Evolutionary conservation across 2,888 invertebrate species (phyloP), one percentile per base, ranked within the genome.

Genomic region (Caenorhabditis angaria): DNA sequence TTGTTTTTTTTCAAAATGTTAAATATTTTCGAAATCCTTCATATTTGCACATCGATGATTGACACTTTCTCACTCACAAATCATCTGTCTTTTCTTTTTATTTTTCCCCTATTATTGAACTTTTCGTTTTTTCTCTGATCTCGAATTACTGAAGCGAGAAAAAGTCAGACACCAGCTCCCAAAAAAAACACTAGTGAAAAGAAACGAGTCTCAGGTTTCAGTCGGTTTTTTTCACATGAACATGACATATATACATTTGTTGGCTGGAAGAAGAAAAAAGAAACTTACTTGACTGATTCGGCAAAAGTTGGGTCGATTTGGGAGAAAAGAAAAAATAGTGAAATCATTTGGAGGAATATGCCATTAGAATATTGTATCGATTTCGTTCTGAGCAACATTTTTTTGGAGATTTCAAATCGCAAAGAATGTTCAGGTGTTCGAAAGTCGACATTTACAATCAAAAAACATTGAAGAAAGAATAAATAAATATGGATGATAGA

Each of bases 261-360:
- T 18, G 41, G 10, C 6, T 32, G 32, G 10, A 32, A 8, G 32
- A 32, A 32, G 6, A 10, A 32, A n/a, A n/a, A n/a, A n/a, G n/a
- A 10, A 41, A 41, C 54, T 32, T 41, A 70, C 71, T 61, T 71
- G 54, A 67, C 71, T 35, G 71, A 71, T 25, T 5, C 20, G 35
- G 66, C 66, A 2, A 64, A 32, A 1, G 53, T 22, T 41, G 66
- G 63, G 64, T 71, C 67, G 35, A 71, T 20, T 10, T 67, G 64
- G 14, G 64, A 54, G 27, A 71, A 50, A 8, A 71, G 63, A 35
- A 67, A 28, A 54, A 71, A 58, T 25, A 71, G 41, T 18, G 71
- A 67, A 18, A 71, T 56, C 35, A 71, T 67, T 41, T 12, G 48
- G 14, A 5, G n/a, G 22, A 3, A 50, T 22, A 20, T 50, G 50